Evolutionary conservation across 92 coral and sea anemone species (phyloP), one percentile per base, ranked within the genome.

Genomic region (Actinostola sp.): DNA sequence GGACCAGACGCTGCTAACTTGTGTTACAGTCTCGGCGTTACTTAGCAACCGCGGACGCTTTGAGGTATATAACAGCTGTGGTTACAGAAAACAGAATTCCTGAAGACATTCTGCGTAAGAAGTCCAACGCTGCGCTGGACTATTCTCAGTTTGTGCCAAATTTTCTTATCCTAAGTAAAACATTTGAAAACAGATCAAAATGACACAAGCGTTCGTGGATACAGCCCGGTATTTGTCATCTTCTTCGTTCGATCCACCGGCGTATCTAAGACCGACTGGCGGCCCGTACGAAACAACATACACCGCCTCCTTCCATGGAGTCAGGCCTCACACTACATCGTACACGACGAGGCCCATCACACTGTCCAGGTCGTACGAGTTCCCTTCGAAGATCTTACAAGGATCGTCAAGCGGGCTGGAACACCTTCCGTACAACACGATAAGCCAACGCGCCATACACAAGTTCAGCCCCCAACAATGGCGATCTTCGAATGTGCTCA

Each of bases 281-380:
- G 98, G 94, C 27, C 96, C 95, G 28, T 93, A 93, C 81, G 90
- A 89, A 70, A 93, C 98, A 30, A 93, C 98, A 43, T 93, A 93
- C 63, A 87, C 90, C 0, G 92, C 92, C 61, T 76, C 97, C 8
- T 91, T 87, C 43, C 92, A 87, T 71, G 83, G 93, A 13, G 71
- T 80, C 35, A 63, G 89, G 41, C 92, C 92, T 8, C 79, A 86
- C 53, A 91, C 92, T 8, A 77, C 92, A 19, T 89, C 63, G 14
- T 75, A 61, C 41, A 60, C 82, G 13, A 51, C 63, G 60, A 65
- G 82, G 34, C 92, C 76, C 19, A 71, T 84, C 67, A 80, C 82
- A 1, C 67, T 75, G 48, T 80, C 89, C 2, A 71, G 92, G 41
- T 87, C 97, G 30, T 83, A 78, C 52, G 98, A 92, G 67, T 85